Conservation (phyloP, 2,797 vertebrate genomes). For the Thamnophis elegans region DNA sequence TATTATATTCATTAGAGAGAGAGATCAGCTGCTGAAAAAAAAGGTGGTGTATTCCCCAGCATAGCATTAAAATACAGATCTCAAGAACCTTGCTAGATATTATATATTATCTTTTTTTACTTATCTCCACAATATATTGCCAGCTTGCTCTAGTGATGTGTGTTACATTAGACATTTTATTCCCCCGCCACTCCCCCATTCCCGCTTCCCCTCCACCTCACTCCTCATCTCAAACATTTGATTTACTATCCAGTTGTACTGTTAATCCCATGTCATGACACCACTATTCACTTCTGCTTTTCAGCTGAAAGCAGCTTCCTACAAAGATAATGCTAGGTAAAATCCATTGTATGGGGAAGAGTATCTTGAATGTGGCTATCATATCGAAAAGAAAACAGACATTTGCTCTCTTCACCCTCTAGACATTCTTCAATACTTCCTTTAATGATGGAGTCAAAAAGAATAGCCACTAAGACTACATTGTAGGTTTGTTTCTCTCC, state of each 20-base stretch:
- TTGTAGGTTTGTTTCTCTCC: not conserved
- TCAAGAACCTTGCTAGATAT: constrained; percentile 57
- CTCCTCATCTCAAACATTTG: constrained; percentile 92
- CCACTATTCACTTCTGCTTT: constrained; percentile 97
- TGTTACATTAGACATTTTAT: constrained; percentile 88
- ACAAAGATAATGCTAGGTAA: constrained; percentile 98
- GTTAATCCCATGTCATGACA: constrained; percentile 98
- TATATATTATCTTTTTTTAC: constrained; percentile 53
- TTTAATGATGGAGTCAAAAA: constrained; percentile 76
- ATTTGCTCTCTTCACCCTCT: constrained; percentile 80
- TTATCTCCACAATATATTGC: constrained; percentile 73
- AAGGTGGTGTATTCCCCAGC: constrained; percentile 43
- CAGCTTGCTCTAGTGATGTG: constrained; percentile 84
- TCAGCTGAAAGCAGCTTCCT: constrained; percentile 94
- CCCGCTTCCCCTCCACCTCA: constrained; percentile 73
- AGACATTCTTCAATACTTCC: constrained; percentile 74
- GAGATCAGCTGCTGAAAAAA: constrained; percentile 50
- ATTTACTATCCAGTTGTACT: constrained; percentile 93
- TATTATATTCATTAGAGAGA: constrained; percentile 42
- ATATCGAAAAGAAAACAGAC: constrained; percentile 88
- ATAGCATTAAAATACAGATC: constrained; percentile 52
- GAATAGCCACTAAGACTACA: constrained; percentile 69
- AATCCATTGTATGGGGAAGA: constrained; percentile 93
- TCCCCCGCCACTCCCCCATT: constrained; percentile 61
- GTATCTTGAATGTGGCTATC: constrained; percentile 79